Conservation (phyloP, 2,113 vertebrate genomes). For the Rhea americana region DNA sequence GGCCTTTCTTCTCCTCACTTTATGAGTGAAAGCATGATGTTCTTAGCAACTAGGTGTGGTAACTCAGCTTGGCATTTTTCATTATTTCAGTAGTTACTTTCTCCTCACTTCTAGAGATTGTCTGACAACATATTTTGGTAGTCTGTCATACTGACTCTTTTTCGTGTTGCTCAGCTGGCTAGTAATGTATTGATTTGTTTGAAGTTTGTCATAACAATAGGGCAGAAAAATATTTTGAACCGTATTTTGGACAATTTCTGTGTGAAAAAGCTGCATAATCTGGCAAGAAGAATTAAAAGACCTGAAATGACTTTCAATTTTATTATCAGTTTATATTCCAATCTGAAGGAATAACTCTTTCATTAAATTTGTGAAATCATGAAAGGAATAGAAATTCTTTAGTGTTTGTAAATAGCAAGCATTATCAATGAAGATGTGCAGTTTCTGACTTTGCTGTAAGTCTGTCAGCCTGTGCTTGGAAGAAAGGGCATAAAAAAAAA, state of each 20-base stretch:
- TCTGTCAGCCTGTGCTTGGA: background rate
- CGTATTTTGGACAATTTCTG: background rate
- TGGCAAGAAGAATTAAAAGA: background rate
- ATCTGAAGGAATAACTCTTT: background rate
- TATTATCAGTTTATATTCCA: background rate
- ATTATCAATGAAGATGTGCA: background rate
- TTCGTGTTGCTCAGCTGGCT: background rate
- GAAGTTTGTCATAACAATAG: background rate
- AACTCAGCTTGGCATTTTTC: background rate
- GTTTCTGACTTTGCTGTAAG: background rate
- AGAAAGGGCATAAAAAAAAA: background rate
- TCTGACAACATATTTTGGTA: background rate
- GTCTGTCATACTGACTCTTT: background rate
- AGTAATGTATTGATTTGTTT: background rate
- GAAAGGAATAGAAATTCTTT: background rate
- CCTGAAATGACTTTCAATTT: background rate
- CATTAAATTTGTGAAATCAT: background rate
- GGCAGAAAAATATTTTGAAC: background rate
- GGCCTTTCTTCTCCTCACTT: background rate
- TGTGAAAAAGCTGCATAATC: background rate
- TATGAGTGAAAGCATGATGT: background rate
- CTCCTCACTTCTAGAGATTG: background rate
- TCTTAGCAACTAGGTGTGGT: fast-evolving
- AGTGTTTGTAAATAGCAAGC: background rate
- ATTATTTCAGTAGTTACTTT: background rate